Conservation (phyloP, 2,113 vertebrate genomes). For the Vireo altiloquus region DNA sequence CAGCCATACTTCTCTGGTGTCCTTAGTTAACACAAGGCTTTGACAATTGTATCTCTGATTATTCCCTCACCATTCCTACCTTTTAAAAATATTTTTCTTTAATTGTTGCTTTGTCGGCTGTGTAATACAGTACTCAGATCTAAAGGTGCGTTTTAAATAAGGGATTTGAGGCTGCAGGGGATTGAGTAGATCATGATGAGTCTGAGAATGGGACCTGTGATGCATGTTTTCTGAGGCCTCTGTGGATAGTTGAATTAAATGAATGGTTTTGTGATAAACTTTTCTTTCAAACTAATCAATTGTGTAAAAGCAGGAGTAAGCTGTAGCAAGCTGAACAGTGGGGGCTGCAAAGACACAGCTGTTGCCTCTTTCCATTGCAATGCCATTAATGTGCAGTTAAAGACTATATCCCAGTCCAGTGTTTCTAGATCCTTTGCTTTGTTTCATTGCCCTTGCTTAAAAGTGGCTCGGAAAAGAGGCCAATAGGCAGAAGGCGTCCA, state of each 20-base stretch:
- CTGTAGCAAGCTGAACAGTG: not conserved
- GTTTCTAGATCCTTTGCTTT: not conserved
- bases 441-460: not conserved
- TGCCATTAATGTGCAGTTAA: not conserved
- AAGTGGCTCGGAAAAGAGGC: not conserved
- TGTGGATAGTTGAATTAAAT: conserved; percentile 58
- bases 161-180: not conserved
- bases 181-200: conserved; percentile 13
- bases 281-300: conserved; percentile 56
- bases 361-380: not conserved
- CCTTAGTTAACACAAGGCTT: not conserved
- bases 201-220: conserved; percentile 56
- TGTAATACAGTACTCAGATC: conserved; percentile 40
- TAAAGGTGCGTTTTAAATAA: conserved; percentile 68
- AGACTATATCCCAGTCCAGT: not conserved
- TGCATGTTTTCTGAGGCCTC: conserved; percentile 57
- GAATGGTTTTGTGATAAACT: conserved; percentile 64
- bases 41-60: not conserved
- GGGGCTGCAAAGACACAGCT: not conserved
- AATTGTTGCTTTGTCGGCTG: conserved; percentile 53
- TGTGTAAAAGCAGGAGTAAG: conserved; percentile 44
- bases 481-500: not conserved
- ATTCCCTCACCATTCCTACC: not conserved
- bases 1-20: not conserved
- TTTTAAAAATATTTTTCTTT: conserved; percentile 52